Evolutionary conservation across 2,888 invertebrate genomes (phyloP).

Genomic region (Acholoe squamosa): DNA sequence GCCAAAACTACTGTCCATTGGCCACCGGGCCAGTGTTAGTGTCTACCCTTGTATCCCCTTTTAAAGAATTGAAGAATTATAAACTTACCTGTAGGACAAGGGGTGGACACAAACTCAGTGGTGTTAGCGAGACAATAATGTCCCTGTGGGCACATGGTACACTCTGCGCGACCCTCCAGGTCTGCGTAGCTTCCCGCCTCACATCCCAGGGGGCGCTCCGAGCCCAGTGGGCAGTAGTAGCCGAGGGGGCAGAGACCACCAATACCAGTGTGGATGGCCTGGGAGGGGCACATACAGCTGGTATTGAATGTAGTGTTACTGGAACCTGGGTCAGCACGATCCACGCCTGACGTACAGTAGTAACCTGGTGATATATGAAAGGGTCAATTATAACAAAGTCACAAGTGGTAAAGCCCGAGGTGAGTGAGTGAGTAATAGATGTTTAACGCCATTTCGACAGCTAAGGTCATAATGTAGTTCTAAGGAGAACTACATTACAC

Average conservation of each 20-base stretch:
- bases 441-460: too few relatives aligned
- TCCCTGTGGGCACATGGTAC: constrained; percentile 73
- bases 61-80: background rate
- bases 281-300: constrained; percentile 75
- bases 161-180: constrained; percentile 70
- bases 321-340: constrained; percentile 76
- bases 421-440: too few relatives aligned
- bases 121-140: constrained; percentile 74
- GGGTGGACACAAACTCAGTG: constrained; percentile 70
- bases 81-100: constrained; percentile 73
- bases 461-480: too few relatives aligned
- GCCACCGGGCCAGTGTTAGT: too few relatives aligned
- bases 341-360: constrained; percentile 80
- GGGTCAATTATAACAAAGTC: too few relatives aligned
- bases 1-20: too few relatives aligned
- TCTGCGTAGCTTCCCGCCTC: constrained; percentile 73
- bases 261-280: constrained; percentile 75
- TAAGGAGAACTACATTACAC: too few relatives aligned
- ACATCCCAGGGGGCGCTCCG: constrained; percentile 71
- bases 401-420: too few relatives aligned
- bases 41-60: too few relatives aligned
- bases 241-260: constrained; percentile 80
- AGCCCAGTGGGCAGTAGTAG: constrained; percentile 76
- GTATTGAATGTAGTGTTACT: constrained; percentile 71
- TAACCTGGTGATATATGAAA: constrained; percentile 75